phyloP scores from a whole-genome alignment of 2,888 invertebrate species.

The Zaprionus lineosus region DNA sequence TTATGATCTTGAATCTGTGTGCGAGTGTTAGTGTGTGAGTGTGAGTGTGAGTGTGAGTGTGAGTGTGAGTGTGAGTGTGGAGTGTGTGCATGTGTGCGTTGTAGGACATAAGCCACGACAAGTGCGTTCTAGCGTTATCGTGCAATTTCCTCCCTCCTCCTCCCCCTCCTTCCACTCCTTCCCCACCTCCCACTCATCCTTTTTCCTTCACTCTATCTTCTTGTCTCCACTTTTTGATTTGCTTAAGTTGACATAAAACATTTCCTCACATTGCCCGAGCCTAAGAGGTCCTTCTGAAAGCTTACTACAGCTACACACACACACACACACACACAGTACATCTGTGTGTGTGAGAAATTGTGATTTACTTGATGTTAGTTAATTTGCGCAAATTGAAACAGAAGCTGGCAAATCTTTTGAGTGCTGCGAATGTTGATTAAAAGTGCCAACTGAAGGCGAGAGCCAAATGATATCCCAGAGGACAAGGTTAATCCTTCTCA shows the following conservation, averaged over 20 bases:
- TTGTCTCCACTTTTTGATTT: too few species aligned
- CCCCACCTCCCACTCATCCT: not conserved
- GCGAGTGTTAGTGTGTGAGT: constrained; percentile 14
- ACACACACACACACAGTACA: not conserved
- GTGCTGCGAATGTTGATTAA: too few species aligned
- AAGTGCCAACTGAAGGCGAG: not conserved
- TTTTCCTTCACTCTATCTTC: not conserved
- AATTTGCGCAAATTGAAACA: constrained; percentile 42
- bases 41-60: constrained; percentile 19
- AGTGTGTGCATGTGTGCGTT: constrained; percentile 7
- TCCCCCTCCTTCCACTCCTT: not conserved
- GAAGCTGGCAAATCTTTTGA: constrained; percentile 42
- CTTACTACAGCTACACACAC: constrained; percentile 8
- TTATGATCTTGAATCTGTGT: constrained; percentile 45
- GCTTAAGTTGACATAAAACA: constrained; percentile 36
- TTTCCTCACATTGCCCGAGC: constrained; percentile 26
- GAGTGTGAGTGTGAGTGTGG: constrained; percentile 7
- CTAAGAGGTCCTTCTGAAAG: constrained; percentile 35
- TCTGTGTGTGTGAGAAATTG: not conserved
- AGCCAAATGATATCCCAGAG: too few species aligned
- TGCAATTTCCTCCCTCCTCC: constrained; percentile 44
- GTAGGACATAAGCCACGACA: constrained; percentile 52
- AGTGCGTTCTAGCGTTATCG: constrained; percentile 63
- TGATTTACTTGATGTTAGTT: constrained; percentile 30
- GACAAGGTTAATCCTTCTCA: too few species aligned